Evolutionary conservation across 2,797 vertebrate genomes (phyloP).

Genomic region (Kryptopterus vitreolus): DNA sequence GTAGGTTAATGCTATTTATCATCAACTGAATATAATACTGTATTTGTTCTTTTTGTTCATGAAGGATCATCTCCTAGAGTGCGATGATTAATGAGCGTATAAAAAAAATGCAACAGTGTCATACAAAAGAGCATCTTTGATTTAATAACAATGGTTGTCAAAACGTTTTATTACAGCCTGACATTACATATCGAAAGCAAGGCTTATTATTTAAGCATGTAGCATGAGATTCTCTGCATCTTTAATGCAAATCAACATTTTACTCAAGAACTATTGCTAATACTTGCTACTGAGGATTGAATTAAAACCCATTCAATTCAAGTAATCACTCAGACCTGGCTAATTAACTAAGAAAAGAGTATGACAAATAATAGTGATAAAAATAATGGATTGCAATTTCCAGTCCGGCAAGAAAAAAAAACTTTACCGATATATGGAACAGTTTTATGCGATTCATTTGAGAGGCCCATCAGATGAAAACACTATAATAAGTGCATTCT

Average conservation of each 20-base stretch:
- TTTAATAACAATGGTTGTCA: not conserved
- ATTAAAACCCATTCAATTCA: not conserved
- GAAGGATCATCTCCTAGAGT: not conserved
- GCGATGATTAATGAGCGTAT: not conserved
- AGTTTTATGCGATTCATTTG: not conserved
- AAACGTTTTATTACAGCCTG: not conserved
- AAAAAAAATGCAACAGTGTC: not conserved
- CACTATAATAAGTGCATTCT: not conserved
- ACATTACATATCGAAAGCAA: not conserved
- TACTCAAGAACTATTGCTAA: too few species aligned
- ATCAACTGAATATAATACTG: slow-evolving; percentile 8
- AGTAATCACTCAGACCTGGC: not conserved
- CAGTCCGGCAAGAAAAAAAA: not conserved
- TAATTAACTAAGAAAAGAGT: not conserved
- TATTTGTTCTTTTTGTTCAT: slow-evolving; percentile 14
- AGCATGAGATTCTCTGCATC: not conserved
- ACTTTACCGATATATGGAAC: not conserved
- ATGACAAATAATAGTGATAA: not conserved
- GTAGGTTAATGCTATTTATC: slow-evolving; percentile 8
- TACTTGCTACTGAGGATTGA: not conserved
- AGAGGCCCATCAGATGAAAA: not conserved
- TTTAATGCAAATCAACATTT: not conserved
- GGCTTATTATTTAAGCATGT: not conserved
- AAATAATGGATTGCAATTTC: not conserved
- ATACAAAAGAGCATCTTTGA: not conserved